phyloP scores from a whole-genome alignment of 2,888 invertebrate genomes.

The Athalia cordata region DNA sequence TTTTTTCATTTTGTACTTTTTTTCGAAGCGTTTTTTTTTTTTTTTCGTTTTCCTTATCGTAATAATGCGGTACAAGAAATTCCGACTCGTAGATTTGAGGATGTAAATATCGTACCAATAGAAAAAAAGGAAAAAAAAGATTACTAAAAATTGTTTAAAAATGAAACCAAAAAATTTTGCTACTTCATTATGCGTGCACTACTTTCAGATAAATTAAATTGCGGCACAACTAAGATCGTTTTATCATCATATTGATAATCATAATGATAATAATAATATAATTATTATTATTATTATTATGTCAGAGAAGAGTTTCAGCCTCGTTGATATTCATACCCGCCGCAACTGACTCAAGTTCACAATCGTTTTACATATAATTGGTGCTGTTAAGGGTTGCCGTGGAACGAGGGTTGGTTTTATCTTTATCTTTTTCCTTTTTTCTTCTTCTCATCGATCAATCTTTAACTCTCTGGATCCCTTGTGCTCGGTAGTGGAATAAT shows the following conservation, averaged over 20 bases:
- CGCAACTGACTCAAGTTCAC: not conserved
- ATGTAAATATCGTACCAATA: not conserved
- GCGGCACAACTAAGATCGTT: not conserved
- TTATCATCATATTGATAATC: not conserved
- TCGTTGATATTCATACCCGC: no score
- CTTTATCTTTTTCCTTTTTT: not conserved
- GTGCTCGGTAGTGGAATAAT: not conserved
- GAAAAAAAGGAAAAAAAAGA: not conserved
- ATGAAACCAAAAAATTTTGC: not conserved
- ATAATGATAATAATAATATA: no score
- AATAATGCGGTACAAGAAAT: not conserved
- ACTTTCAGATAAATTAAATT: conserved; percentile 13
- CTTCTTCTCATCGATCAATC: conserved; percentile 4
- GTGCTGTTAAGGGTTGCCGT: not conserved
- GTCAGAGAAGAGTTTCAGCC: no score
- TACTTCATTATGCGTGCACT: not conserved
- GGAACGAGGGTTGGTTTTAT: not conserved
- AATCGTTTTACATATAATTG: conserved; percentile 25
- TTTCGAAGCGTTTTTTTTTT: not conserved
- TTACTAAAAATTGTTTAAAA: not conserved
- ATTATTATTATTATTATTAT: no score
- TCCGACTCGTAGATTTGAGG: not conserved
- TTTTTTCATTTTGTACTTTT: not conserved
- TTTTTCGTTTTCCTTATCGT: not conserved
- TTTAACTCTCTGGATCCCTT: not conserved